Conservation (phyloP, 2,113 vertebrate genomes). For the Psammodynastes pulverulentus region DNA sequence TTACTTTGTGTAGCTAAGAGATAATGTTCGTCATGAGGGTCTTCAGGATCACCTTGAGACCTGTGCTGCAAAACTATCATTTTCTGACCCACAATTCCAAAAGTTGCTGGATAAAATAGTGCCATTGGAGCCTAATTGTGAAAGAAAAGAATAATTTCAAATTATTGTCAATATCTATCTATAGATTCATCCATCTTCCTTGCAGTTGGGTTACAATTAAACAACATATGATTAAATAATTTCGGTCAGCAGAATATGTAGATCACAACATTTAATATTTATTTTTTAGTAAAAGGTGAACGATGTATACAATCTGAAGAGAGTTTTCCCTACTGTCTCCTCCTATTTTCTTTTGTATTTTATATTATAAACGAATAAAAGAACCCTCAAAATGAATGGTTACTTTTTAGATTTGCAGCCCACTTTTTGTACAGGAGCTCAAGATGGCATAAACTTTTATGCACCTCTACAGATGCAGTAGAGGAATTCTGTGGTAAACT, state of each 20-base stretch:
- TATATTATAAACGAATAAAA: background rate
- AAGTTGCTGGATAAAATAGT: slow-evolving; percentile 93
- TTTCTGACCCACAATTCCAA: slow-evolving; percentile 97
- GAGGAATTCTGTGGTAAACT: background rate
- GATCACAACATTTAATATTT: background rate
- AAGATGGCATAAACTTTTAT: background rate
- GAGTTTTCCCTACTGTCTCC: background rate
- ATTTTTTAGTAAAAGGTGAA: background rate
- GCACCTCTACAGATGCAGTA: background rate
- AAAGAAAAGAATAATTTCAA: background rate
- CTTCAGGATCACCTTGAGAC: slow-evolving; percentile 90
- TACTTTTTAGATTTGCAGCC: background rate
- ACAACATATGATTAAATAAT: background rate
- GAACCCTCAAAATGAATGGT: background rate
- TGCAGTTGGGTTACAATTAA: background rate
- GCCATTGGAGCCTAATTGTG: slow-evolving; percentile 89
- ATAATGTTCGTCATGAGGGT: slow-evolving; percentile 96
- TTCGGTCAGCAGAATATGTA: background rate
- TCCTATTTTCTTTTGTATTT: background rate
- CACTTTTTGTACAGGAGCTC: background rate
- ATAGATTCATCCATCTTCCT: background rate
- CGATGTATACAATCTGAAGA: background rate
- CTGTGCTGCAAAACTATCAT: slow-evolving; percentile 92
- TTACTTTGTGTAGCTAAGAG: slow-evolving; percentile 95
- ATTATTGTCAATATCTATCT: background rate